Base-by-base conservation (phyloP, 2,888 invertebrate genomes). In the Congeria kusceri region DNA sequence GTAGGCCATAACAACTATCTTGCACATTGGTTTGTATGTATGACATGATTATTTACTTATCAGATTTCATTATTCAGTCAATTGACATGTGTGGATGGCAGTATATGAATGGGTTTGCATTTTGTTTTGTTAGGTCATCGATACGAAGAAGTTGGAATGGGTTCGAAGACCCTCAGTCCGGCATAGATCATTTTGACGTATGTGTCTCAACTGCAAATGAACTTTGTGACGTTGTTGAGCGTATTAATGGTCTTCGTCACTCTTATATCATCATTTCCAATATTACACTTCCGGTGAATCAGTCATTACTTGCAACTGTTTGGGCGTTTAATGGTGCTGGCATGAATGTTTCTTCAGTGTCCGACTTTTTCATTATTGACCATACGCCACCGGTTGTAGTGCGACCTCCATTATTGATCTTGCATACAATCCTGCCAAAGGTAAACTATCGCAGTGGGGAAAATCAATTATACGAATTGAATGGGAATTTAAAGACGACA, bases 401-500 rank as follows among this genome's bases (percentile, higher is more conserved):
- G 25, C 11, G 1, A 7, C 46, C 11, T 18, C 46, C 46, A n/a
- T n/a, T n/a, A n/a, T n/a, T n/a, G n/a, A n/a, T n/a, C n/a, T n/a
- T n/a, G n/a, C 64, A 15, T 53, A 64, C 20, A 65, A 64, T 39
- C 49, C 20, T 39, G n/a, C 64, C 15, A 5, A 39, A 11, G 23
- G 28, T 3, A 27, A 44, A 23, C 3, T 1, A 11, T 57, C 46
- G 18, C 77, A 72, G 27, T 83, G 81, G 76, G 87, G 84, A 9
- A 77, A 73, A 46, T 85, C 85, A 11, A 18, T 87, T n/a, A 20
- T 86, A 3, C 27, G 67, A 11, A 13, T 74, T 18, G 20, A 25
- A 3, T 84, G 83, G 83, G 61, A 64, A 15, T 84, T 84, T 59
- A 9, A 11, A 4, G 87, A 87, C 53, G 11, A 57, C 5, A 79